These are phyloP conservation scores for Lymantria monacha DNA, from an alignment of 2,888 invertebrate species.

Conservation along the genomic window DNA sequence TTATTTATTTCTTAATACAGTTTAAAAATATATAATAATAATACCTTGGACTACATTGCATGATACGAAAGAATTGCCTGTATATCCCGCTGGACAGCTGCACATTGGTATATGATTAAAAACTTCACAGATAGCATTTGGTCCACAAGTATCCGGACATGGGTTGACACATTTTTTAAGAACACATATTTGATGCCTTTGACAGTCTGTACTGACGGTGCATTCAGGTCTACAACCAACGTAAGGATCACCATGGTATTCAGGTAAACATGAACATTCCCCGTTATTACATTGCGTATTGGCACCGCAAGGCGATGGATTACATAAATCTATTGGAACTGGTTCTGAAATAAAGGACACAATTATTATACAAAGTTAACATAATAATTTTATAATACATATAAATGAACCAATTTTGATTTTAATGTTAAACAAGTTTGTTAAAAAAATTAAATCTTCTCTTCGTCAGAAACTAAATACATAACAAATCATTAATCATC, in stretches of 20 bases:
- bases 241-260: conserved; percentile 90
- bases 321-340: conserved; percentile 80
- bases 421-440: no score
- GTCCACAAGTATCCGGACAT: conserved; percentile 90
- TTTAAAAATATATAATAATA: background rate
- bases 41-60: conserved; percentile 83
- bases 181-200: conserved; percentile 86
- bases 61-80: conserved; percentile 88
- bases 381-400: background rate
- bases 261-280: conserved; percentile 86
- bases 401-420: no score
- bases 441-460: no score
- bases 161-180: conserved; percentile 89
- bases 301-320: conserved; percentile 86
- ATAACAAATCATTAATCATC: no score
- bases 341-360: conserved; percentile 27
- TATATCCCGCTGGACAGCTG: conserved; percentile 85
- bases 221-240: conserved; percentile 91
- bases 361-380: background rate
- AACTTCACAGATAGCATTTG: conserved; percentile 88
- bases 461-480: no score
- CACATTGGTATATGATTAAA: conserved; percentile 91
- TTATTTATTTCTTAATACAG: no score
- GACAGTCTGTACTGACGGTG: conserved; percentile 88
- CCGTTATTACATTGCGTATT: conserved; percentile 88